These are phyloP conservation scores for Bothrops jararaca DNA, from an alignment of 2,113 vertebrate genomes.

Conservation along the genomic window DNA sequence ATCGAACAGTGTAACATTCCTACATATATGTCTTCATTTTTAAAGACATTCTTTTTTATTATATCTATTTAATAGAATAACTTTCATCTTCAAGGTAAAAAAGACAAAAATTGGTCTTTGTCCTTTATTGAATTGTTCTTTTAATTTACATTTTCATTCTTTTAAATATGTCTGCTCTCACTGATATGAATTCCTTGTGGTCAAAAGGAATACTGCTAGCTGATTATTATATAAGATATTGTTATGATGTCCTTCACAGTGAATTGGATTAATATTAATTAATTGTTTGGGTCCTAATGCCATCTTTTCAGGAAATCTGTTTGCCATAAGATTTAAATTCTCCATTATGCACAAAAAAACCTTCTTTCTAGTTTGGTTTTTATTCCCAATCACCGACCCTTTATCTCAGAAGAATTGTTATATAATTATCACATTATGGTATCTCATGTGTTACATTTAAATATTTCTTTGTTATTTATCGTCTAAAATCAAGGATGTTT, in stretches of 20 bases:
- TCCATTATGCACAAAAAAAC: not conserved
- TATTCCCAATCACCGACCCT: conserved; percentile 19
- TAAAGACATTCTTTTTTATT: conserved; percentile 4
- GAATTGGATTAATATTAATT: conserved; percentile 43
- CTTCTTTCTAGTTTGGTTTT: conserved; percentile 41
- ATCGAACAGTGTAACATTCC: not conserved
- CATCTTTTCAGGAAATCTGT: conserved; percentile 13
- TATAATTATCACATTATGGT: not conserved
- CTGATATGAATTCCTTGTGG: conserved; percentile 45
- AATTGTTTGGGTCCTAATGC: conserved; percentile 30
- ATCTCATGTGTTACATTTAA: not conserved
- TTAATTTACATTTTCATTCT: conserved; percentile 33
- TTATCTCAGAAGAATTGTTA: conserved; percentile 6
- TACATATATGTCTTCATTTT: not conserved
- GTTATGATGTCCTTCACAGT: conserved; percentile 48
- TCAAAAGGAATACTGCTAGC: conserved; percentile 5
- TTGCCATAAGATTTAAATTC: conserved; percentile 10
- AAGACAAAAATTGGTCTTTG: conserved; percentile 7
- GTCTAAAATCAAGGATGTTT: conserved; percentile 7
- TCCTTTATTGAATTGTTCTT: conserved; percentile 33
- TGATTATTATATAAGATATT: conserved; percentile 34
- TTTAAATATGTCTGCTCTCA: conserved; percentile 46
- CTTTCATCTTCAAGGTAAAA: conserved; percentile 12
- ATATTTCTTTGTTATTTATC: conserved; percentile 12
- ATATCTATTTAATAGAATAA: not conserved